Conservation (phyloP, 2,113 vertebrate genomes). For the Boulengeromyrus knoepffleri region DNA sequence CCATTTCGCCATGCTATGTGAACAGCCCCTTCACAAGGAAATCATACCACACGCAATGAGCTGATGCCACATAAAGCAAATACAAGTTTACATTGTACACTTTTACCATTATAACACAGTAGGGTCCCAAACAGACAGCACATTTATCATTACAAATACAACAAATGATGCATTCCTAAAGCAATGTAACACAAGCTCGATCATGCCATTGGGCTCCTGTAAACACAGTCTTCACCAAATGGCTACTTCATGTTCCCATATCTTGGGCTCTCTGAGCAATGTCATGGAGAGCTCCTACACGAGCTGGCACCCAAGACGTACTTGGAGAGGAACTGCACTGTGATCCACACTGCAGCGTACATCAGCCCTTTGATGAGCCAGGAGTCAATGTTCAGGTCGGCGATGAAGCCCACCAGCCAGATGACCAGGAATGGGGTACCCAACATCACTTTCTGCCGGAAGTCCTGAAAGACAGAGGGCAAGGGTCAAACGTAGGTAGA, state of each 20-base stretch:
- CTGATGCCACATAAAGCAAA: neutral
- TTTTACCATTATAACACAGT: neutral
- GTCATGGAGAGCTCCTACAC: no score
- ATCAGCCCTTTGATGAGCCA: constrained; percentile 95
- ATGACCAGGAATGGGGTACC: constrained; percentile 98
- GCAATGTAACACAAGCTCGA: neutral
- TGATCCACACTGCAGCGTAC: constrained; percentile 89
- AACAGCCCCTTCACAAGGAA: neutral
- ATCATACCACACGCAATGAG: neutral
- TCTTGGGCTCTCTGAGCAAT: neutral
- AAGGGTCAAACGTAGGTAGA: neutral
- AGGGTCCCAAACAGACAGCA: neutral
- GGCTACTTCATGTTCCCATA: neutral
- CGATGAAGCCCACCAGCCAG: constrained; percentile 97
- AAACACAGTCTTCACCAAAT: neutral
- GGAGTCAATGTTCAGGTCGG: constrained; percentile 92
- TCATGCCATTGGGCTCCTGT: neutral
- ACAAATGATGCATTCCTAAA: neutral
- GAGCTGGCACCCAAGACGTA: constrained; percentile 55
- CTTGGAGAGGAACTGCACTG: constrained; percentile 97
- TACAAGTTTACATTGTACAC: neutral
- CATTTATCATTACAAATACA: neutral
- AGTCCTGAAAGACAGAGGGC: constrained; percentile 67
- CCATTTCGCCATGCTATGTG: neutral
- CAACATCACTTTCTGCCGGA: constrained; percentile 97